Evolutionary conservation across 1,140 invertebrate genomes (phyloP).

Genomic region (Eubasilissa regina): DNA sequence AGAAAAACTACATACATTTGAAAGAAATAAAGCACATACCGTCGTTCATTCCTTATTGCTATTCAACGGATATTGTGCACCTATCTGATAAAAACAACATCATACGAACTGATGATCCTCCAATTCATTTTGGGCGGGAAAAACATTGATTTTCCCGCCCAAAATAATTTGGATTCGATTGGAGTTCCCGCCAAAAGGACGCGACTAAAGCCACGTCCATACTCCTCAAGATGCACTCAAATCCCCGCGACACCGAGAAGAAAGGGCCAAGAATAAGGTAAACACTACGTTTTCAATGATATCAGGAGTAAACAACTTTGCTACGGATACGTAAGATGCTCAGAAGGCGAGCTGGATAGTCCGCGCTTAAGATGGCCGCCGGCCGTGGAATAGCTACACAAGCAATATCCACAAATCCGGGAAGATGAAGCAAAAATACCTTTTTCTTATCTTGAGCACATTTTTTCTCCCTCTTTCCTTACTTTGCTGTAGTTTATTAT

Average conservation of each 20-base stretch:
- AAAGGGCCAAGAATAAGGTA: background rate
- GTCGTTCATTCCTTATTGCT: slow-evolving; percentile 4
- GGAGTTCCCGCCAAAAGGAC: slow-evolving; percentile 43
- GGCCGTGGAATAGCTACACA: slow-evolving; percentile 40
- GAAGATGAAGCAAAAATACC: slow-evolving; percentile 47
- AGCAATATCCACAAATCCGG: slow-evolving; percentile 48
- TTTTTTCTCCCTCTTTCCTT: slow-evolving; percentile 34
- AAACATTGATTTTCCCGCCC: slow-evolving; percentile 46
- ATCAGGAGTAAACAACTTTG: background rate
- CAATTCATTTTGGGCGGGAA: slow-evolving; percentile 44
- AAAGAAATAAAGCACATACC: background rate
- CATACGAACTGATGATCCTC: slow-evolving; percentile 37
- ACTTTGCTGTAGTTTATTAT: slow-evolving; percentile 40
- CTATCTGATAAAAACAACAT: slow-evolving; percentile 42
- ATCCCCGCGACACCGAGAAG: background rate
- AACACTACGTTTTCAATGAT: background rate
- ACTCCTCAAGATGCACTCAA: slow-evolving; percentile 17
- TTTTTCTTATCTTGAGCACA: slow-evolving; percentile 41
- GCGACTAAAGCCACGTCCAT: background rate
- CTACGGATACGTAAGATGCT: background rate
- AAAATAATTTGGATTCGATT: slow-evolving; percentile 48
- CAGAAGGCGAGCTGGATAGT: background rate
- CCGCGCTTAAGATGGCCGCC: slow-evolving; percentile 35
- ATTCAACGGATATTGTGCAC: slow-evolving; percentile 14
- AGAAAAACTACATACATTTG: background rate